Percentiles rank a stretch among this genome's conserved stretches.
Conservation (phyloP, 2,113 vertebrate species). For the Macquaria ambigua region DNA sequence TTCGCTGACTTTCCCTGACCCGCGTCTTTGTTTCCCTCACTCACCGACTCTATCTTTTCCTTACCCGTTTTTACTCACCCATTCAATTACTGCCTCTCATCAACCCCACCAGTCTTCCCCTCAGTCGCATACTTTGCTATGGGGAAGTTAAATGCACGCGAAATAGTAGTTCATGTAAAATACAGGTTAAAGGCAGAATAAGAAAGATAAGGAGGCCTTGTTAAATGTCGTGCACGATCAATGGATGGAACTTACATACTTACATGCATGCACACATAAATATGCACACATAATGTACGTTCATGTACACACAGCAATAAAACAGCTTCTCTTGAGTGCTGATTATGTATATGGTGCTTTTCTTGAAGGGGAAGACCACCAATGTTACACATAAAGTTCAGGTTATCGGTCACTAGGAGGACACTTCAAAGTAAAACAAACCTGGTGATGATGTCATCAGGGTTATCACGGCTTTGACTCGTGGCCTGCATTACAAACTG, state of each 20-base stretch:
- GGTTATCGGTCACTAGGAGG: background rate
- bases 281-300: background rate
- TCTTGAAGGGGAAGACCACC: background rate
- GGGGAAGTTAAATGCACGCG: conserved; percentile 37
- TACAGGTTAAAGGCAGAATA: conserved; percentile 23
- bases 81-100: conserved; percentile 55
- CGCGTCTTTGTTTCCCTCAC: conserved; percentile 56
- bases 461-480: too few species aligned
- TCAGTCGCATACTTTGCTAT: conserved; percentile 30
- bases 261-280: background rate
- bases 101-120: conserved; percentile 19
- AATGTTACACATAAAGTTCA: background rate
- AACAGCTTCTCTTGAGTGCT: background rate
- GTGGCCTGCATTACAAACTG: background rate
- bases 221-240: background rate
- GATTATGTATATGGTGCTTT: background rate
- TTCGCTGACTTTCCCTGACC: conserved; percentile 55
- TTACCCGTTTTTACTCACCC: conserved; percentile 37
- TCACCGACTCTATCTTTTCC: conserved; percentile 58
- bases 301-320: background rate
- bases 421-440: background rate
- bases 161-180: conserved; percentile 34
- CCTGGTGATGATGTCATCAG: background rate
- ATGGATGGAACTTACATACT: background rate
- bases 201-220: conserved; percentile 15